Percentiles rank a stretch among this genome's conserved stretches.
phyloP scores from a whole-genome alignment of 2,113 vertebrate genomes.

The Orcinus orca region DNA sequence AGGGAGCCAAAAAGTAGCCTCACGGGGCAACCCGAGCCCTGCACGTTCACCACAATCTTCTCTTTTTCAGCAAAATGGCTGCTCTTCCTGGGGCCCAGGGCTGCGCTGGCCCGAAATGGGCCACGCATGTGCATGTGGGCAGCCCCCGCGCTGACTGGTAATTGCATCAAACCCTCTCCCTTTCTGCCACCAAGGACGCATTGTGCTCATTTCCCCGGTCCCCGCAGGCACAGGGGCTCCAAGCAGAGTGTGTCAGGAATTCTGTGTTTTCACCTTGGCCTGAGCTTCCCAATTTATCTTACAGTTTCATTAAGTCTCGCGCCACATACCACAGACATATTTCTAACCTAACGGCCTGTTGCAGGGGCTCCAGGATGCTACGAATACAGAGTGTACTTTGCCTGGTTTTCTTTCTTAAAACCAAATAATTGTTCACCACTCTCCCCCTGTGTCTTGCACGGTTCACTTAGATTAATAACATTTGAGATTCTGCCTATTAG shows the following conservation, averaged over 20 bases:
- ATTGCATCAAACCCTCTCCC: conserved; percentile 64
- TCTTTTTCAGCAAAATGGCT: background rate
- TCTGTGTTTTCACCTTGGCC: conserved; percentile 73
- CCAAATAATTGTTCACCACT: conserved; percentile 65
- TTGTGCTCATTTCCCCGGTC: conserved; percentile 51
- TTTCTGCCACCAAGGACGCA: conserved; percentile 65
- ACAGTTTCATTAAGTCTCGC: conserved; percentile 68
- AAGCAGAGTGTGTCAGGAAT: conserved; percentile 36
- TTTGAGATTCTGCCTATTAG: conserved; percentile 69
- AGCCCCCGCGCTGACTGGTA: conserved; percentile 65
- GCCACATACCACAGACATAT: conserved; percentile 41
- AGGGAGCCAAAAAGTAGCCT: background rate
- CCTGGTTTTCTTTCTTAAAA: conserved; percentile 65
- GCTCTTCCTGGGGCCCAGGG: background rate
- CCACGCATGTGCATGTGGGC: background rate
- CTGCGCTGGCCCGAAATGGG: background rate
- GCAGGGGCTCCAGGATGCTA: conserved; percentile 49
- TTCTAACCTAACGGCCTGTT: conserved; percentile 70
- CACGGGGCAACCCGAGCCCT: too few species aligned
- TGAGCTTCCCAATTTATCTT: conserved; percentile 69
- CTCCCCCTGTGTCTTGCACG: conserved; percentile 63
- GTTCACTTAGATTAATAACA: conserved; percentile 81
- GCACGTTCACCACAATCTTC: rapidly evolving
- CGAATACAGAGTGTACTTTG: conserved; percentile 53
- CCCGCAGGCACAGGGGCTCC: conserved; percentile 61